These are phyloP conservation scores for Connochaetes taurinus DNA, from an alignment of 2,113 vertebrate species.

Conservation along the genomic window DNA sequence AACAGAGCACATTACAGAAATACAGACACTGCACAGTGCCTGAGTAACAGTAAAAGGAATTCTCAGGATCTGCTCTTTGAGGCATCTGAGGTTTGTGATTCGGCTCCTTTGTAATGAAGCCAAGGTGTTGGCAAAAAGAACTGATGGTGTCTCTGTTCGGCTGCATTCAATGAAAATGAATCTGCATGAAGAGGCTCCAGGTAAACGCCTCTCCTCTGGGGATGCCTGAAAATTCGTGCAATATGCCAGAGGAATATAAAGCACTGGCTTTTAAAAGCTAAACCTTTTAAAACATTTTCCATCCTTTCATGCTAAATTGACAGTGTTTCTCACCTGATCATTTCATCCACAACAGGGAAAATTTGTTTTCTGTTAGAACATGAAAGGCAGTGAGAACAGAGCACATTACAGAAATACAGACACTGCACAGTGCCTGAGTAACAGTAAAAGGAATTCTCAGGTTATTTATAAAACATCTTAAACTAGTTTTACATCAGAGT, in stretches of 20 bases:
- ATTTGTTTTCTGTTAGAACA: constrained; percentile 32
- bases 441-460: not conserved
- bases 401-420: constrained; percentile 2
- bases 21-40: not conserved
- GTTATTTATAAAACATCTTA: constrained; percentile 1
- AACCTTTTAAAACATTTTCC: not conserved
- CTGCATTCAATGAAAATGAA: too few relatives aligned
- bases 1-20: not conserved
- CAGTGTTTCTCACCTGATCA: constrained; percentile 5
- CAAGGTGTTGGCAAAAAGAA: too few relatives aligned
- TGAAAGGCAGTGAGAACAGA: not conserved
- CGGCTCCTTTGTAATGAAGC: too few relatives aligned
- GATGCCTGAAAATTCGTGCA: too few relatives aligned
- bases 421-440: not conserved
- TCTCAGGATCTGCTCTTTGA: too few relatives aligned
- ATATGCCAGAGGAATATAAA: not conserved
- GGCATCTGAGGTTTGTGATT: too few relatives aligned
- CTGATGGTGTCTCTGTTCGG: too few relatives aligned
- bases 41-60: not conserved
- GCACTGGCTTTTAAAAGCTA: constrained; percentile 9
- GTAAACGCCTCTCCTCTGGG: too few relatives aligned
- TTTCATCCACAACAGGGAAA: not conserved
- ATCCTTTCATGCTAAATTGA: constrained; percentile 36
- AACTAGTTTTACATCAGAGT: constrained; percentile 11
- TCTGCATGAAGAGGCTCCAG: too few relatives aligned